Evolutionary conservation across 1,140 invertebrate species (phyloP), one percentile per base, ranked within the genome.

Genomic region (Eueides isabella): DNA sequence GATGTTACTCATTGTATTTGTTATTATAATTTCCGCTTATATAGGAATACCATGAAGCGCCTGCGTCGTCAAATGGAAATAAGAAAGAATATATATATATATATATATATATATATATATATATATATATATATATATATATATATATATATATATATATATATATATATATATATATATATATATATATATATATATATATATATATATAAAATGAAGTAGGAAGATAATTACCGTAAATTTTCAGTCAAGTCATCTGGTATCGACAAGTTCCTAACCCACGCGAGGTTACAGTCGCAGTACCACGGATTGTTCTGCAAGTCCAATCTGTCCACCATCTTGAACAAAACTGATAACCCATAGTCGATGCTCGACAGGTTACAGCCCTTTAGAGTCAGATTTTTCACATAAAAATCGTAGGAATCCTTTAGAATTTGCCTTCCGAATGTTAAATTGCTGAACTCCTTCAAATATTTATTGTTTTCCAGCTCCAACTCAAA

Each of bases 371-470:
- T 68, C 12, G 67, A 68, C 5, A 79, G 44, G 26, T 72, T 79
- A 0, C 38, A 61, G 4, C 67, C 61, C 55, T 55, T 70, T 4
- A 79, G 38, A 6, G 61, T 61, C 9, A 79, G 41, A 28, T 68
- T 62, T n/a, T 68, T 33, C 2, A 69, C 33, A 2, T 23, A 14
- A 11, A 79, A 79, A 62, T 79, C 71, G 26, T 67, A 72, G 5
- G 67, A 61, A 11, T 79, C 74, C 3, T 5, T 61, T 16, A 74
- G 19, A 55, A 78, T 14, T 19, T 76, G 67, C 35, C 41, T 35
- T 19, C 77, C 77, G 64, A 72, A 79, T 29, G 78, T 65, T 31
- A 69, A 65, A 19, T 73, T 31, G 41, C 74, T 76, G 33, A 79
- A 76, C 4, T 66, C 65, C 14, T 28, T 71, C 30, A 79, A 76